Evolutionary conservation across 2,797 vertebrate species (phyloP).

Genomic region (Clarias fuscus): DNA sequence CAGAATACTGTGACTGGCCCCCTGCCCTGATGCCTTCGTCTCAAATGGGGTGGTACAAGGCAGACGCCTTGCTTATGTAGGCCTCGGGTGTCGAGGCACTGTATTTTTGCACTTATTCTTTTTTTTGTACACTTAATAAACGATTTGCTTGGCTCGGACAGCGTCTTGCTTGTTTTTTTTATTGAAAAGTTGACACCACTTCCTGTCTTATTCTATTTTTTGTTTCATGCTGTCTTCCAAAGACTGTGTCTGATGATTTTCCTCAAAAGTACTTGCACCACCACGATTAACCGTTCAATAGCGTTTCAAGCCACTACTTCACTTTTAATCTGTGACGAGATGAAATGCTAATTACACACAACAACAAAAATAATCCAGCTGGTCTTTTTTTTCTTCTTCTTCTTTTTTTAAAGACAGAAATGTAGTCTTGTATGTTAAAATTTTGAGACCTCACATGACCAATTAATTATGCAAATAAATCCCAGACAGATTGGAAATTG

Average conservation of each 20-base stretch:
- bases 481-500: background rate
- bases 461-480: background rate
- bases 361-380: background rate
- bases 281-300: background rate
- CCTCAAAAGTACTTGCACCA: background rate
- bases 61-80: conserved; percentile 68
- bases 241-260: background rate
- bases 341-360: background rate
- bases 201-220: background rate
- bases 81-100: conserved; percentile 69
- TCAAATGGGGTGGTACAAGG: conserved; percentile 61
- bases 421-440: background rate
- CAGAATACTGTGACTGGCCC: conserved; percentile 64
- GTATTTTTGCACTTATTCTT: conserved; percentile 69
- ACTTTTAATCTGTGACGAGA: background rate
- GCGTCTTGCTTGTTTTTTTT: conserved; percentile 4
- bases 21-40: conserved; percentile 53
- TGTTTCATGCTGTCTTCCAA: conserved; percentile 4
- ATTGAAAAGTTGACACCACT: background rate
- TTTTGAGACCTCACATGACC: background rate
- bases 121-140: conserved; percentile 82
- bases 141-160: conserved; percentile 71
- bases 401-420: background rate
- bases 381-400: background rate
- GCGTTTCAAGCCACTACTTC: background rate